Conservation (phyloP, 1,140 invertebrate species). For the Leptopilina clavipes region DNA sequence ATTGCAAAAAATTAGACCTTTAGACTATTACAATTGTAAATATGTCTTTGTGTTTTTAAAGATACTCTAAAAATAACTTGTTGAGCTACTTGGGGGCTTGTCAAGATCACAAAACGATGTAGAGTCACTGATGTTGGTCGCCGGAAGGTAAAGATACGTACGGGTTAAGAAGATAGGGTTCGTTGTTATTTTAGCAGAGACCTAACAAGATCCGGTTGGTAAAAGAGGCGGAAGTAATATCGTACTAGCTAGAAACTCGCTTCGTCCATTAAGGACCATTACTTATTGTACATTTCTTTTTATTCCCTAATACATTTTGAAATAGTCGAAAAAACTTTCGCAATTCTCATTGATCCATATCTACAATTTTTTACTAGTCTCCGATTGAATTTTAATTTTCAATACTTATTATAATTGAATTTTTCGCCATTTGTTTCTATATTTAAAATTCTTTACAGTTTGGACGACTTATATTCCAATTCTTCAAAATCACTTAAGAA, state of each 20-base stretch:
- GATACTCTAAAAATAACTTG: slow-evolving; percentile 3
- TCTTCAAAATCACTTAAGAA: too few relatives aligned
- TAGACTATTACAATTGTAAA: neutral
- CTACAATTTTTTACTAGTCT: too few relatives aligned
- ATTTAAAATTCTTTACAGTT: too few relatives aligned
- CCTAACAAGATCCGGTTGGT: slow-evolving; percentile 40
- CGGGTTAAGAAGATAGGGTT: slow-evolving; percentile 41
- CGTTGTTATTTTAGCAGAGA: slow-evolving; percentile 50
- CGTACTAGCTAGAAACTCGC: slow-evolving; percentile 51
- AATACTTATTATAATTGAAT: too few relatives aligned
- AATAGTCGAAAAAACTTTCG: neutral
- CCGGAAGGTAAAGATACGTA: slow-evolving; percentile 45
- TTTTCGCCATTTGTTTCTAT: too few relatives aligned
- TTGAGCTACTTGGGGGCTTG: slow-evolving; percentile 12
- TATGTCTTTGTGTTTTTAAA: slow-evolving; percentile 15
- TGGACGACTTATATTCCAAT: too few relatives aligned
- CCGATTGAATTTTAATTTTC: too few relatives aligned
- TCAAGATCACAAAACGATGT: slow-evolving; percentile 18
- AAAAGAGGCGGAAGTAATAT: slow-evolving; percentile 54
- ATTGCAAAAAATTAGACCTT: too few relatives aligned
- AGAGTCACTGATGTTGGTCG: slow-evolving; percentile 40
- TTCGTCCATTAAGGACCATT: slow-evolving; percentile 56
- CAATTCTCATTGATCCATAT: neutral
- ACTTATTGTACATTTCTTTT: slow-evolving; percentile 48
- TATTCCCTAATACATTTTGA: slow-evolving; percentile 30